These are phyloP conservation scores for Salmo trutta DNA, from an alignment of 2,797 vertebrate species.

Conservation along the genomic window DNA sequence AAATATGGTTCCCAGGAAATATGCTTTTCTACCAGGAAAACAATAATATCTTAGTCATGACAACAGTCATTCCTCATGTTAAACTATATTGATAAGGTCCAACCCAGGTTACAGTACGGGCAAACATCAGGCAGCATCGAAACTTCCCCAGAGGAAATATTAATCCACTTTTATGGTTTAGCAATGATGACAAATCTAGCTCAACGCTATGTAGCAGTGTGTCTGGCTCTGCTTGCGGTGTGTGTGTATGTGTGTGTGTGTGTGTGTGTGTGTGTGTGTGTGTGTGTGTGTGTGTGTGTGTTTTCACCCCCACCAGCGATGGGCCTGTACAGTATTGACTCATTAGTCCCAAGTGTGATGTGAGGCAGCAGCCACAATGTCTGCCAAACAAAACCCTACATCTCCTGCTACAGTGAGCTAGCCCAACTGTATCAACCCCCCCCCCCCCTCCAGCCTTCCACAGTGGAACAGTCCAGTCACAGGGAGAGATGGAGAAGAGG, in stretches of 20 bases:
- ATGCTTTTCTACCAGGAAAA: too few species aligned
- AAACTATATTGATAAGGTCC: background rate
- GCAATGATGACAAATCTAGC: background rate
- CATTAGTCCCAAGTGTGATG: background rate
- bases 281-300: background rate
- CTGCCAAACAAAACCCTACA: constrained; percentile 24
- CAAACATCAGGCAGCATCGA: background rate
- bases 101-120: background rate
- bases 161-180: background rate
- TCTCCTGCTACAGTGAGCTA: background rate
- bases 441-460: background rate
- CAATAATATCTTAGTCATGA: too few species aligned
- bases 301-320: background rate
- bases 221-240: background rate
- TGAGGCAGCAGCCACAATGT: background rate
- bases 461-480: background rate
- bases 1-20: too few species aligned
- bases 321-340: constrained; percentile 14
- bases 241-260: constrained; percentile 10
- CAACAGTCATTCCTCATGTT: too few species aligned
- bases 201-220: background rate
- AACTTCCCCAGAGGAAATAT: background rate
- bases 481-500: background rate
- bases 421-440: background rate
- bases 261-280: background rate